A percentile compares a stretch with the other conserved stretches of the same genome.
Evolutionary conservation across 2,113 vertebrate genomes (phyloP).

Genomic region (Perca flavescens): DNA sequence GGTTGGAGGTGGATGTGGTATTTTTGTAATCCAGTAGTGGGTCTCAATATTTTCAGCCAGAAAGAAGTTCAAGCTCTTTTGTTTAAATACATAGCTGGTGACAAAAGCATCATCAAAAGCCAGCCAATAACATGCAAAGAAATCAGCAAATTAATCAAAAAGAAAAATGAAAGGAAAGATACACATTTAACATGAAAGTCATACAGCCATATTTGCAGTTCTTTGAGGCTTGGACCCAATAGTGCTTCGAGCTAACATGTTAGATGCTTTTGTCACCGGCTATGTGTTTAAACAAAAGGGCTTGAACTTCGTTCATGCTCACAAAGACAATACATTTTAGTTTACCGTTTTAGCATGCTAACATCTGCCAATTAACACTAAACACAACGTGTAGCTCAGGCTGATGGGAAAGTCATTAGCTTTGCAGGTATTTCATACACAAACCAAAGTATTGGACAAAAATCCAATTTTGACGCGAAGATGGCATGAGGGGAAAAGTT

Average conservation of each 20-base stretch:
- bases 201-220: neutral
- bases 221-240: too few relatives aligned
- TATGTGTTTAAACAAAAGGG: too few relatives aligned
- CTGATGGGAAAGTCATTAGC: neutral
- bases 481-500: neutral
- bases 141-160: neutral
- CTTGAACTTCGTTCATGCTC: neutral
- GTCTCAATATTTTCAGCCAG: constrained; percentile 11
- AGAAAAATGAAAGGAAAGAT: neutral
- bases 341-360: neutral
- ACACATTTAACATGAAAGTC: neutral
- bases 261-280: too few relatives aligned
- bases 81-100: neutral
- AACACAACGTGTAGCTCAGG: neutral
- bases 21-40: constrained; percentile 1
- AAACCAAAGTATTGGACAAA: neutral
- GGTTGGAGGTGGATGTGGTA: neutral
- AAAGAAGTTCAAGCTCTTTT: neutral
- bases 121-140: neutral
- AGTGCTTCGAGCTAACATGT: neutral
- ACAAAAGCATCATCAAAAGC: neutral
- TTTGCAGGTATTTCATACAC: neutral
- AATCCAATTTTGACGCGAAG: neutral
- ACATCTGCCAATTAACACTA: neutral
- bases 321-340: neutral